Percentiles rank a stretch among this genome's conserved stretches.
Evolutionary conservation across 2,113 vertebrate species (phyloP).

Genomic region (Pao palembangensis): DNA sequence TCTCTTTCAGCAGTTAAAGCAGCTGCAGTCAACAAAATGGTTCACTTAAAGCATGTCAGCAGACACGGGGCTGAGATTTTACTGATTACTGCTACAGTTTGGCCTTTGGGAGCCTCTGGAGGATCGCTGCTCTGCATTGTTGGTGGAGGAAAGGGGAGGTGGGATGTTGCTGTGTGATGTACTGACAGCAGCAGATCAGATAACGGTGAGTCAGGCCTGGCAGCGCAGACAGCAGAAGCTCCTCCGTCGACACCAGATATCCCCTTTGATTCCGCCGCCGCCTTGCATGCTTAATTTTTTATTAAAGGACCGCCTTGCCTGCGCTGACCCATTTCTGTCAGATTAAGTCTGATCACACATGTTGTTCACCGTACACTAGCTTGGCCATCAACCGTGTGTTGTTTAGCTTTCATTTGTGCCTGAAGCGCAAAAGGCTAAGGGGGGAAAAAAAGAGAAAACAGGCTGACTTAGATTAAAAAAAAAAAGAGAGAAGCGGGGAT

Average conservation of each 20-base stretch:
- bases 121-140: no score
- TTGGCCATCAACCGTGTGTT: slow-evolving; percentile 16
- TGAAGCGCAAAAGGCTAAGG: background rate
- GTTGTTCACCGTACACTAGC: slow-evolving; percentile 32
- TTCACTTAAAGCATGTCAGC: slow-evolving; percentile 59
- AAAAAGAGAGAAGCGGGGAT: slow-evolving; percentile 27
- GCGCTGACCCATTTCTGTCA: slow-evolving; percentile 59
- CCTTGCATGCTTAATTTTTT: slow-evolving; percentile 38
- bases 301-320: slow-evolving; percentile 27
- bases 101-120: background rate
- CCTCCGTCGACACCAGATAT: slow-evolving; percentile 34
- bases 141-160: background rate
- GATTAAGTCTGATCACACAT: slow-evolving; percentile 41
- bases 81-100: background rate
- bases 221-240: slow-evolving; percentile 33
- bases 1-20: slow-evolving; percentile 61
- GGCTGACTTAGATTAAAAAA: background rate
- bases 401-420: slow-evolving; percentile 28
- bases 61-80: background rate
- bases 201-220: slow-evolving; percentile 61
- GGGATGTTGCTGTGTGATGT: slow-evolving; percentile 28
- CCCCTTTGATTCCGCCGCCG: slow-evolving; percentile 33
- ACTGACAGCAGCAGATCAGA: slow-evolving; percentile 61
- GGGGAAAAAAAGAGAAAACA: slow-evolving; percentile 2
- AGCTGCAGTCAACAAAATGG: slow-evolving; percentile 72